phyloP scores from a whole-genome alignment of 2,113 vertebrate species.

The Crotalus viridis region DNA sequence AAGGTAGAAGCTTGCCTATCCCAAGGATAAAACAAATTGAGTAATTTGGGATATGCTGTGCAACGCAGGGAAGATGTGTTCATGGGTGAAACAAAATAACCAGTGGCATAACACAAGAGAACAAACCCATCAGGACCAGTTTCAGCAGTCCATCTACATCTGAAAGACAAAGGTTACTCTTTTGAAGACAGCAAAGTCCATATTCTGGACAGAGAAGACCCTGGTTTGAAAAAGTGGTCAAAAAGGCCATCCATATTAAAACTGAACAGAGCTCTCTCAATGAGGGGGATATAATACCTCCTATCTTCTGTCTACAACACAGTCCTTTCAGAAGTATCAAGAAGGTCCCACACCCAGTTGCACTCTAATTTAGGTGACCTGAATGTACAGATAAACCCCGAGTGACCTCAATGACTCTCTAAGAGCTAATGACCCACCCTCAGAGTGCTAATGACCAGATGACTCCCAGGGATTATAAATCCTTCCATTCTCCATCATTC shows the following conservation, averaged over 20 bases:
- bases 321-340: not conserved
- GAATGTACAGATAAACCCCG: not conserved
- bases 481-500: not conserved
- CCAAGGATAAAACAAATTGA: not conserved
- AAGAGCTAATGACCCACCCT: no score
- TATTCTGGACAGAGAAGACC: not conserved
- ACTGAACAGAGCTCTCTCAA: not conserved
- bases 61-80: no score
- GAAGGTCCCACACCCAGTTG: not conserved
- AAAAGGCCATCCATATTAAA: not conserved
- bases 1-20: not conserved
- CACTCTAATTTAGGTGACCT: not conserved
- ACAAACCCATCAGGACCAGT: no score
- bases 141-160: no score
- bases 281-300: not conserved
- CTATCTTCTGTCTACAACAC: not conserved
- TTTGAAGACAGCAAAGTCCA: not conserved
- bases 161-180: no score
- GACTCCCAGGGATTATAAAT: not conserved
- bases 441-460: no score
- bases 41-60: not conserved
- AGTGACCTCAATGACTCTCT: not conserved
- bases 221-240: not conserved
- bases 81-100: no score
- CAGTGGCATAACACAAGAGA: no score